Conservation (phyloP, 1,140 invertebrate genomes). For the Scaptomyza hsui region DNA sequence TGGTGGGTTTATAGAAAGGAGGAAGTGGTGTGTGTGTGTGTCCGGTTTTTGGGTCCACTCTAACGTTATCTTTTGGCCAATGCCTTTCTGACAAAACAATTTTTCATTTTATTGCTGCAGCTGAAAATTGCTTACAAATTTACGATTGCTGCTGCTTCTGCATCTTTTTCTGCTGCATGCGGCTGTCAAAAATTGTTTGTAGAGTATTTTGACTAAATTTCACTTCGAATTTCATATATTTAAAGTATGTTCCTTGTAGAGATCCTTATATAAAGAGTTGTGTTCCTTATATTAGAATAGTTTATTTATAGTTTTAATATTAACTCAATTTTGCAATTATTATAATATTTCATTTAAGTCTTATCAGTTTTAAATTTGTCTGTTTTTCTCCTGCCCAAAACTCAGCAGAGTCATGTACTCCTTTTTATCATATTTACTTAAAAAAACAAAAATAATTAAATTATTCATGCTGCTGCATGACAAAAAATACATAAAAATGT, state of each 20-base stretch:
- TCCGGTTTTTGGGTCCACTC: constrained; percentile 8
- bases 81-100: constrained; percentile 77
- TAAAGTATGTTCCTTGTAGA: too few species aligned
- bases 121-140: constrained; percentile 78
- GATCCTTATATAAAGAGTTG: too few species aligned
- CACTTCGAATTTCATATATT: neutral
- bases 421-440: neutral
- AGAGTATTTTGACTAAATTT: neutral
- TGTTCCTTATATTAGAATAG: too few species aligned
- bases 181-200: constrained; percentile 11
- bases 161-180: constrained; percentile 54
- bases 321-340: too few species aligned
- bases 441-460: constrained; percentile 31
- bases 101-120: constrained; percentile 73
- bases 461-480: constrained; percentile 27
- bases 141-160: constrained; percentile 7
- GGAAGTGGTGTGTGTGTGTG: neutral
- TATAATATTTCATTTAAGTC: too few species aligned
- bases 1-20: constrained; percentile 1
- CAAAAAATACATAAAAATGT: neutral
- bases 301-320: too few species aligned
- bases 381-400: neutral
- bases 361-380: too few species aligned
- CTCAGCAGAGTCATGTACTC: neutral
- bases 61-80: constrained; percentile 68